Conservation (phyloP, 2,113 vertebrate genomes). For the Elephantulus edwardii region DNA sequence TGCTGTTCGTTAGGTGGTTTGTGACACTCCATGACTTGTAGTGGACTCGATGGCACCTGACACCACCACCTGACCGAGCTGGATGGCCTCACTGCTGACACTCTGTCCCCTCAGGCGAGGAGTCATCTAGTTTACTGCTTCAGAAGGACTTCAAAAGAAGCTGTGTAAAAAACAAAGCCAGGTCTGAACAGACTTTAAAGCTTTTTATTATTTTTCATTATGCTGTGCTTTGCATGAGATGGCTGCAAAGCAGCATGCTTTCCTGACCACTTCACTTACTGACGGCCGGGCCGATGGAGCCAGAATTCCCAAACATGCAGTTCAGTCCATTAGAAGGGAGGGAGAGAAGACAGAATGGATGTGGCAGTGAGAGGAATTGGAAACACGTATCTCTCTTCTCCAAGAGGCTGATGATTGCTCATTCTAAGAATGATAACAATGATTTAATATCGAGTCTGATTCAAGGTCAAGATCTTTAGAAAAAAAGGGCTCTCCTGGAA, state of each 20-base stretch:
- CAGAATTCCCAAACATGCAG: not conserved
- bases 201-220: conserved; percentile 53
- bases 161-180: conserved; percentile 42
- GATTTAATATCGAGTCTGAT: not conserved
- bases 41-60: too few species aligned
- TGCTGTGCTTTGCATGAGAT: not conserved
- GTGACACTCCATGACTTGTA: too few species aligned
- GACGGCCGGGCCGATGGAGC: not conserved
- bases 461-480: not conserved
- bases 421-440: not conserved
- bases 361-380: rapidly evolving
- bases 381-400: not conserved
- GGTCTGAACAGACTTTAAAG: conserved; percentile 23
- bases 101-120: not conserved
- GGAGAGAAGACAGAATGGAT: too few species aligned
- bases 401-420: not conserved
- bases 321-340: not conserved
- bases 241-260: conserved; percentile 13
- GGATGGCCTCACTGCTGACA: not conserved
- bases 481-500: conserved; percentile 21
- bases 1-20: too few species aligned
- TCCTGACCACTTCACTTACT: not conserved
- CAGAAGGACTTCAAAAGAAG: conserved; percentile 57
- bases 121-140: conserved; percentile 17
- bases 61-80: too few species aligned